Base-by-base conservation (phyloP, 2,113 vertebrate species). In the Tragulus kanchil region DNA sequence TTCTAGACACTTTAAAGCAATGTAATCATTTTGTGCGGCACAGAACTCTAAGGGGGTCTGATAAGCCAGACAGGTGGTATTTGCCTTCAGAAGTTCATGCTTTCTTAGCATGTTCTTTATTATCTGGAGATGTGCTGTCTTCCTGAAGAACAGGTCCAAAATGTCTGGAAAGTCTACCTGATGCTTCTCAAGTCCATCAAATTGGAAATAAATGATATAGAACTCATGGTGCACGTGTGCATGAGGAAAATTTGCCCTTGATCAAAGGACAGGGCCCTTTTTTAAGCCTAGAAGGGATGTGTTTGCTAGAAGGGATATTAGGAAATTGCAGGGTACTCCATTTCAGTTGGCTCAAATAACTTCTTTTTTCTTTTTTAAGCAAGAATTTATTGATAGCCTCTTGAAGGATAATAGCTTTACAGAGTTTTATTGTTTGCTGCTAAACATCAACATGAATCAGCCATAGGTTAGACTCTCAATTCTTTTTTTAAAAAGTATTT, bases 61-160 rank as follows among this genome's bases (percentile, higher is more conserved):
- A n/a, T 61, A 69, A 78, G 58, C 45, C 4, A 8, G n/a, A 45
- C 6, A 42, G 71, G 52, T 54, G 77, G 28, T 36, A 69, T 59
- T 26, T 26, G 28, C 48, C 36, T 90, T 93, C 36, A 67, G 81
- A 84, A 67, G 45, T 85, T 88, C 19, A 73, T 50, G 82, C 28
- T 64, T 95, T 86, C 58, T 52, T 69, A 85, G 61, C 10, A 62
- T 54, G 82, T 88, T 93, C 58, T 48, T 96, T 71, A 12, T 88
- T 88, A 59, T 61, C 17, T 86, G 90, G 77, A 90, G 36, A 26
- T 88, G 64, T n/a, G n/a, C 42, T 69, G 25, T 85, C 65, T 87
- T 94, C n/a, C 77, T 69, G 28, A 88, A 69, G 85, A 87, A 88
- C 48, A 94, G 54, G 86, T 31, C 48, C 28, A 94, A 91, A 87